Percentiles rank a stretch among this genome's conserved stretches.
Evolutionary conservation across 2,888 invertebrate species (phyloP).

Genomic region (Trilocha varians): DNA sequence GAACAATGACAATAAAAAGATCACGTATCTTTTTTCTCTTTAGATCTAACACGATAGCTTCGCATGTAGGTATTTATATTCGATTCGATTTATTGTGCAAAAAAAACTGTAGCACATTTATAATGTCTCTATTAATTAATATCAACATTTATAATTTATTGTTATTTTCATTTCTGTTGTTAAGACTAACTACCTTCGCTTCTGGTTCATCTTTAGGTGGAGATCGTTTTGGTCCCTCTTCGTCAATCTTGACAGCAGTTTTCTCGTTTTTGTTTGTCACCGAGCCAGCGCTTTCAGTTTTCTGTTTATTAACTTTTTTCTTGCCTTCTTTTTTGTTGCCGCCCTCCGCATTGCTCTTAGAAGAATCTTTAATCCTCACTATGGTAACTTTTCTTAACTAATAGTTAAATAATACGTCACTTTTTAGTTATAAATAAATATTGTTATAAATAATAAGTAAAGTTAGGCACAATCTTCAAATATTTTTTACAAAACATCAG

Average conservation of each 20-base stretch:
- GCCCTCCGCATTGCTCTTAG: conserved; percentile 74
- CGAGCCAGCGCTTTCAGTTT: conserved; percentile 63
- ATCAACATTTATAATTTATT: no score
- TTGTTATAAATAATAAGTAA: background rate
- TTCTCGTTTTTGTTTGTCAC: conserved; percentile 65
- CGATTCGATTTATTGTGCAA: conserved; percentile 1
- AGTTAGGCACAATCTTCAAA: background rate
- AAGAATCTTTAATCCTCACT: conserved; percentile 78
- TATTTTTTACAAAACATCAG: conserved; percentile 3
- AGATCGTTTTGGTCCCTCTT: conserved; percentile 40
- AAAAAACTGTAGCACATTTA: background rate
- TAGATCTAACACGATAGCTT: background rate
- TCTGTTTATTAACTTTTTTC: conserved; percentile 75
- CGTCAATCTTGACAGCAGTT: conserved; percentile 44
- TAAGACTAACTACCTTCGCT: conserved; percentile 36
- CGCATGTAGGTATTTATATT: conserved; percentile 7
- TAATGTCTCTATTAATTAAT: no score
- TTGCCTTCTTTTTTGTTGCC: conserved; percentile 76
- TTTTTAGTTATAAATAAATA: background rate
- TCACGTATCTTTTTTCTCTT: background rate
- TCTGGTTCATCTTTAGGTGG: conserved; percentile 39
- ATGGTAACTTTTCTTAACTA: conserved; percentile 70
- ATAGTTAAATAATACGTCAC: conserved; percentile 2
- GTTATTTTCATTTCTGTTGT: conserved; percentile 2
- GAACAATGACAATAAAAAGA: conserved; percentile 2